Base-by-base conservation (phyloP, 2,888 invertebrate species). In the Scaptomyza parva region DNA sequence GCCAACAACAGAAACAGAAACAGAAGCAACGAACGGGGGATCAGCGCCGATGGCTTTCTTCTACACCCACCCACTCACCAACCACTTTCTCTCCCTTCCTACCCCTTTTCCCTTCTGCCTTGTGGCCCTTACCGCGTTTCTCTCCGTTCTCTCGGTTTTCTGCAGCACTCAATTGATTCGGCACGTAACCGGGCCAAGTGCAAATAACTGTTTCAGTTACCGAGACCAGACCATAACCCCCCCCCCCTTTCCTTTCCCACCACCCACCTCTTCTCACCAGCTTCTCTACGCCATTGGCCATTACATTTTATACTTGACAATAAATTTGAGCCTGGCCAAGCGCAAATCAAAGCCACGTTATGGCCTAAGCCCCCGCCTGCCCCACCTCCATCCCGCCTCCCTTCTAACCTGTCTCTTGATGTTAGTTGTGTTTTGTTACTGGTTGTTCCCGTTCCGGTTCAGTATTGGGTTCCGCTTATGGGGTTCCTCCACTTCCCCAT, bases 301-400 rank as follows among this genome's bases (percentile, higher is more conserved):
- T 87, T 76, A 87, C 87, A 72, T 85, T 84, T 87, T 87, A 87
- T 84, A 67, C 64, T 72, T 73, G 82, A 82, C 86, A 85, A 84
- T 84, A 84, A 84, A 84, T 87, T 82, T 76, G 69, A 51, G 78
- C 76, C 50, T 62, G 70, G 61, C 68, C 66, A 37, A 62, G 51
- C 68, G 61, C 70, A 84, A 85, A 84, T 84, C 84, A 84, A 85
- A 84, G 83, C 76, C 82, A 65, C 71, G 71, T 86, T 86, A 86
- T 83, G 78, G 73, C 78, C 59, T 35, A 22, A 48, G 35, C 18
- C 18, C 37, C 59, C 65, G 28, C 39, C 12, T 35, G 7, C 33
- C 14, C 17, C 18, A 30, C 11, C 44, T n/a, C 20, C 44, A 60
- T 59, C 30, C 18, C n/a, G 7, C 24, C 14, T 3, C 40, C 4